Evolutionary conservation across 2,113 vertebrate genomes (phyloP).

Genomic region (Panurus biarmicus): DNA sequence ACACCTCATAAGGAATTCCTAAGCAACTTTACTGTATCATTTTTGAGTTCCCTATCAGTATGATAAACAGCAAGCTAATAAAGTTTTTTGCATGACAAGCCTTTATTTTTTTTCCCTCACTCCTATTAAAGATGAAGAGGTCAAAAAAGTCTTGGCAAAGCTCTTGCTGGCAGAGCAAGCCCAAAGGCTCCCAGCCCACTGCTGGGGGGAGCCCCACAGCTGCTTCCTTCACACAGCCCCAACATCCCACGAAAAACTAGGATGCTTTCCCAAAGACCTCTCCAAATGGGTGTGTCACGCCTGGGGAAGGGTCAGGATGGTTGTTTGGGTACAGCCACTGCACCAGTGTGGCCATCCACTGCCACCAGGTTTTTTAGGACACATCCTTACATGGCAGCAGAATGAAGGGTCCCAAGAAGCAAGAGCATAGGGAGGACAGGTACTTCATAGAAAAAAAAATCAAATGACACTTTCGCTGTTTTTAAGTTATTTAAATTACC

Average conservation of each 20-base stretch:
- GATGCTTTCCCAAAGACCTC: neutral
- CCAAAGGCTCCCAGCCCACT: neutral
- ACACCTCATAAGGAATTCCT: neutral
- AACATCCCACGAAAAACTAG: neutral
- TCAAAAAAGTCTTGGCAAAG: neutral
- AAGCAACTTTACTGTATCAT: neutral
- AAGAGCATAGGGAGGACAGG: neutral
- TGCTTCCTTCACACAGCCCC: neutral
- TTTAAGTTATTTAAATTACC: neutral
- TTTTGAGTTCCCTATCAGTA: neutral
- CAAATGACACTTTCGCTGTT: neutral
- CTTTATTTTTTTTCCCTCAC: neutral
- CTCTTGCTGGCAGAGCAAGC: neutral
- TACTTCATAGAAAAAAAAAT: neutral
- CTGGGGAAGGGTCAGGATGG: accelerated
- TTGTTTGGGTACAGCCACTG: neutral
- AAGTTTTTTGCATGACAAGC: neutral
- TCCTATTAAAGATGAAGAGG: neutral
- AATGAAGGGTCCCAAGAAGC: accelerated
- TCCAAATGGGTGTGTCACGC: accelerated
- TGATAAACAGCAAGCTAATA: neutral
- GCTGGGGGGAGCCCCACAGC: neutral
- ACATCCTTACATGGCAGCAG: accelerated
- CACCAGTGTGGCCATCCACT: neutral
- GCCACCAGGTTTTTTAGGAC: neutral